Evolutionary conservation across 2,113 vertebrate species (phyloP).

Genomic region (Vicugna pacos): DNA sequence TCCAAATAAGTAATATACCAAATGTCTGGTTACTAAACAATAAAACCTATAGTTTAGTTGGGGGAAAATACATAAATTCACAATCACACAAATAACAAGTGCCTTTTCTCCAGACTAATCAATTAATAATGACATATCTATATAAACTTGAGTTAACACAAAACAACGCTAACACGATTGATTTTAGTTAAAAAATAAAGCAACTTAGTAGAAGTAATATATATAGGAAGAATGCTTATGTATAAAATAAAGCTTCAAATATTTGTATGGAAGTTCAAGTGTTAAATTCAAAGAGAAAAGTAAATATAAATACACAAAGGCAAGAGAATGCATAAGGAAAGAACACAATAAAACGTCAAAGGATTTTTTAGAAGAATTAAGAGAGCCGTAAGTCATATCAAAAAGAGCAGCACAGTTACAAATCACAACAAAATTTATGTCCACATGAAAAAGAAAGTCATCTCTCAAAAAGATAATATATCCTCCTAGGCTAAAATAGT

Average conservation of each 20-base stretch:
- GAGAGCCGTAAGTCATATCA: neutral
- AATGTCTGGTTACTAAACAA: neutral
- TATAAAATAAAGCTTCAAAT: constrained; percentile 49
- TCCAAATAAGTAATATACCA: constrained; percentile 2
- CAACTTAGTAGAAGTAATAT: constrained; percentile 39
- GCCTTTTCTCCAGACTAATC: neutral
- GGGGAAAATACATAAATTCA: neutral
- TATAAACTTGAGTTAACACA: neutral
- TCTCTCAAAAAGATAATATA: neutral
- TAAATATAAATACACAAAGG: constrained; percentile 31
- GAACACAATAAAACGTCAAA: neutral
- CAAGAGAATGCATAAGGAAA: neutral
- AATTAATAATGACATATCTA: constrained; percentile 5
- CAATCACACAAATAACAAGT: neutral
- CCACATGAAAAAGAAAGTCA: constrained; percentile 7
- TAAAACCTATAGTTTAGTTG: neutral
- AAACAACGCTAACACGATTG: neutral
- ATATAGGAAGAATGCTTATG: neutral
- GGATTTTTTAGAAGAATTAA: neutral
- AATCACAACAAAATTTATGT: neutral
- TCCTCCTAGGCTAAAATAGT: neutral
- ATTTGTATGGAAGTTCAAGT: neutral
- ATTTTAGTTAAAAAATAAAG: constrained; percentile 31
- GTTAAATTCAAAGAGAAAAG: constrained; percentile 28
- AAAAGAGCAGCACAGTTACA: neutral